Conservation (phyloP, 1,140 invertebrate genomes). For the Schlechtendalia chinensis region DNA sequence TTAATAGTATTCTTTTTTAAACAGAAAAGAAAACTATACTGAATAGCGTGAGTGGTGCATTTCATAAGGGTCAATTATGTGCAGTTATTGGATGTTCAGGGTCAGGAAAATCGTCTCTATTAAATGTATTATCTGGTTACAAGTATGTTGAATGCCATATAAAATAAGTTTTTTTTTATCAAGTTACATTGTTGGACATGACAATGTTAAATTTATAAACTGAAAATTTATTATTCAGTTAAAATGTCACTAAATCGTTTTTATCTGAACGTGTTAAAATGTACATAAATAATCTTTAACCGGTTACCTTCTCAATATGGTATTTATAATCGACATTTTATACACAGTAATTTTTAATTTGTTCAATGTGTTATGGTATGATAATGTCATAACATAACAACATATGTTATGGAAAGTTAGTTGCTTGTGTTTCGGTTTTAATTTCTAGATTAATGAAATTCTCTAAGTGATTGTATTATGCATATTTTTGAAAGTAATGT, state of each 20-base stretch:
- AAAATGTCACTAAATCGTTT: too few relatives aligned
- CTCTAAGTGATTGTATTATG: too few relatives aligned
- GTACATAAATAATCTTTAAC: too few relatives aligned
- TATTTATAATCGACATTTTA: too few relatives aligned
- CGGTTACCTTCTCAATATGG: too few relatives aligned
- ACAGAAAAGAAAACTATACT: constrained; percentile 73
- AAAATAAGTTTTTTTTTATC: background rate
- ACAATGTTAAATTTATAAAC: background rate
- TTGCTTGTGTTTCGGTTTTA: background rate
- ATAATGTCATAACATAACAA: background rate
- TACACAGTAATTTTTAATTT: too few relatives aligned
- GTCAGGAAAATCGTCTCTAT: constrained; percentile 87
- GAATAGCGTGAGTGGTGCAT: constrained; percentile 80
- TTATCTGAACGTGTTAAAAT: too few relatives aligned
- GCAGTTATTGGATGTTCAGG: constrained; percentile 94
- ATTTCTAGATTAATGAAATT: background rate
- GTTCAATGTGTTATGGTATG: too few relatives aligned
- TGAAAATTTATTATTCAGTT: too few relatives aligned
- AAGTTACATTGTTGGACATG: background rate
- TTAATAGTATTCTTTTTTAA: constrained; percentile 47
- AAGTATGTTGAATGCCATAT: constrained; percentile 63
- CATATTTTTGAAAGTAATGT: too few relatives aligned
- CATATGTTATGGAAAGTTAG: background rate
- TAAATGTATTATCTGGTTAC: constrained; percentile 87
- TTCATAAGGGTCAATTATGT: constrained; percentile 75